Percentiles rank a stretch among this genome's conserved stretches.
These are phyloP conservation scores for Tachycineta bicolor DNA, from an alignment of 2,113 vertebrate species.

Conservation along the genomic window DNA sequence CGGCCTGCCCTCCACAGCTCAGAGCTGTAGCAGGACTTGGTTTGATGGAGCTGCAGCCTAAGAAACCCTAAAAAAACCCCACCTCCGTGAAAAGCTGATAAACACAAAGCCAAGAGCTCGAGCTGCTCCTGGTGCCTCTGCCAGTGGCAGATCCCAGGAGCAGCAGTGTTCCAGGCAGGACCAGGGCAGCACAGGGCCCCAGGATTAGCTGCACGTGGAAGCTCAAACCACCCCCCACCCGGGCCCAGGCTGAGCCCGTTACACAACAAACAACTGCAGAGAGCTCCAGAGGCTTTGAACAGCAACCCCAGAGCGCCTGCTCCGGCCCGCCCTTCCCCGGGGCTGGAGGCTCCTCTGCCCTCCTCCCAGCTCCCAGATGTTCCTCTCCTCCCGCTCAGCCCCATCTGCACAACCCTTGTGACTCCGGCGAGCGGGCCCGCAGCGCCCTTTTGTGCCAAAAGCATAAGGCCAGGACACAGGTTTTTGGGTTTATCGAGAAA, in stretches of 20 bases:
- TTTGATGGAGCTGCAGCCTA: background rate
- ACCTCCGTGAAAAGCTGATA: background rate
- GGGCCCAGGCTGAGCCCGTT: rapidly evolving
- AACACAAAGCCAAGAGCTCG: background rate
- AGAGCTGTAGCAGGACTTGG: background rate
- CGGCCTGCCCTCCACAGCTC: background rate
- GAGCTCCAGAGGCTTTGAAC: background rate
- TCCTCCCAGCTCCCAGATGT: background rate
- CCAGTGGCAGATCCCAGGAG: rapidly evolving
- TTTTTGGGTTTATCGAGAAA: background rate
- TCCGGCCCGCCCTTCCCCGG: background rate
- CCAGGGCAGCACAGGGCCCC: background rate
- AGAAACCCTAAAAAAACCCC: background rate
- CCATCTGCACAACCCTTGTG: rapidly evolving
- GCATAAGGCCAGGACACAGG: background rate
- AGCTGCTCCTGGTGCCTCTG: background rate
- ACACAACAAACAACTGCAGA: background rate
- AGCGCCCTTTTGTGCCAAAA: background rate
- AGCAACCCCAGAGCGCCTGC: background rate
- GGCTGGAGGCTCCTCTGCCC: background rate
- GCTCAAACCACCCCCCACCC: rapidly evolving
- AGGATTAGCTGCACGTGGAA: background rate
- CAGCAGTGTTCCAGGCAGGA: rapidly evolving
- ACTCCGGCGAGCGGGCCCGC: rapidly evolving
- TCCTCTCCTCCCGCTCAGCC: background rate